Evolutionary conservation across 2,113 vertebrate species (phyloP), one percentile per base, ranked within the genome.

Genomic region (Ahaetulla prasina): DNA sequence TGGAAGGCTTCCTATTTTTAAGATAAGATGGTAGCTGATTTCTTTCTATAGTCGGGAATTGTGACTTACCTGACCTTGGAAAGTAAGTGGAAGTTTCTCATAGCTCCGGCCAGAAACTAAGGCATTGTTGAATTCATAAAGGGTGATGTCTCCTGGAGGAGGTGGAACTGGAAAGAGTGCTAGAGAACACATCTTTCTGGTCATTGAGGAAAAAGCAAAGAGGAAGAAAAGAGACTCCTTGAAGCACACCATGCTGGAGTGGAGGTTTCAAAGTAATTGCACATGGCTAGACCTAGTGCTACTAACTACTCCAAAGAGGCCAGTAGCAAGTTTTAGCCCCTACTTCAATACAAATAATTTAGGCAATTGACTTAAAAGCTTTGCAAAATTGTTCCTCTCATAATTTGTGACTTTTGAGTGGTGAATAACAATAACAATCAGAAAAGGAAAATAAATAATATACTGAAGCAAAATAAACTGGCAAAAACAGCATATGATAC

Each of bases 81-180:
- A 97, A 95, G 96, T 89, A 11, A 97, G 94, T 55, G 97, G 97
- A 20, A 96, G 96, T 93, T 95, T 97, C 85, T 98, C 97, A 0
- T 94, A 91, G 87, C 91, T 94, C n/a, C 16, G 92, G 54, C 98
- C 98, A 0, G 98, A 97, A 49, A 99, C 96, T 94, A 99, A 96
- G 89, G 98, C 97, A 94, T 99, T 99, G 96, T 98, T 98, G 91
- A 97, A 97, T 94, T 99, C 99, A 52, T 98, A 99, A n/a, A 99
- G 95, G 1, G 98, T 98, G 50, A 98, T 95, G 47, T 98, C 96
- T 63, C 98, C 98, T 2, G 93, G 89, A 18, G 97, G 95, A 9
- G 97, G 96, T n/a, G 98, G 98, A 22, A 98, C 97, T 2, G 98
- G 98, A 74, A 99, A 99, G 90, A 99, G 90, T 6, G 94, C 97